Percentiles rank a stretch among this genome's conserved stretches.
These are phyloP conservation scores for Amphipyra tragopoginis DNA, from an alignment of 2,888 invertebrate genomes.

Conservation along the genomic window DNA sequence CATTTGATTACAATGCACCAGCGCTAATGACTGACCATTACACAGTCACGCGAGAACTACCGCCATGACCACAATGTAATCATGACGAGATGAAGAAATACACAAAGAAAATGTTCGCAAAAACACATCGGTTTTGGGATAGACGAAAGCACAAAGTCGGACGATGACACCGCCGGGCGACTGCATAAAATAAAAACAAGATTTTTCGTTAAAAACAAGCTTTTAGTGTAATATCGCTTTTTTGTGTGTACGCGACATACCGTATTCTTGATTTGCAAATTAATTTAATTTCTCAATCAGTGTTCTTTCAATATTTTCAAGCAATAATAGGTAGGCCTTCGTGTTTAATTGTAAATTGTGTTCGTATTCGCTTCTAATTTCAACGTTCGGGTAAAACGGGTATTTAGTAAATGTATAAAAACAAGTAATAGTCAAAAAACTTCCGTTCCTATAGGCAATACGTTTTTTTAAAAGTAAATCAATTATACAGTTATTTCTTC, in stretches of 20 bases:
- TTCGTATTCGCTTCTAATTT: slow-evolving; percentile 20
- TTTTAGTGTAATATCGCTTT: slow-evolving; percentile 70
- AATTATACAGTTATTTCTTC: slow-evolving; percentile 59
- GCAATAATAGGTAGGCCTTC: slow-evolving; percentile 56
- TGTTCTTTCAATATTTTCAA: slow-evolving; percentile 44
- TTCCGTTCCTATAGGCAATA: slow-evolving; percentile 82
- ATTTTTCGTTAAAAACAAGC: slow-evolving; percentile 62
- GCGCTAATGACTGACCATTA: slow-evolving; percentile 63
- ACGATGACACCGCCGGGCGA: slow-evolving; percentile 80
- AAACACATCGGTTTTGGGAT: slow-evolving; percentile 83
- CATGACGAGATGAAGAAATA: slow-evolving; percentile 62
- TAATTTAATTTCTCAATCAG: slow-evolving; percentile 53
- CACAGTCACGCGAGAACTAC: slow-evolving; percentile 56
- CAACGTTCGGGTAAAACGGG: slow-evolving; percentile 55
- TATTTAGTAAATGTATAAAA: slow-evolving; percentile 53
- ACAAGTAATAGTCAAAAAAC: slow-evolving; percentile 49
- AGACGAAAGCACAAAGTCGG: slow-evolving; percentile 76
- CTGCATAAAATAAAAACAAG: slow-evolving; percentile 78
- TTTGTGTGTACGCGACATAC: slow-evolving; percentile 79
- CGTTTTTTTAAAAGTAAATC: slow-evolving; percentile 47
- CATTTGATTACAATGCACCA: slow-evolving; percentile 64
- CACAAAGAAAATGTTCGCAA: slow-evolving; percentile 76
- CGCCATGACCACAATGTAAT: slow-evolving; percentile 61
- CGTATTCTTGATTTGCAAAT: slow-evolving; percentile 74
- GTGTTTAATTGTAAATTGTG: slow-evolving; percentile 32